Base-by-base conservation (phyloP, 2,797 vertebrate genomes). In the Chloroceryle inda region DNA sequence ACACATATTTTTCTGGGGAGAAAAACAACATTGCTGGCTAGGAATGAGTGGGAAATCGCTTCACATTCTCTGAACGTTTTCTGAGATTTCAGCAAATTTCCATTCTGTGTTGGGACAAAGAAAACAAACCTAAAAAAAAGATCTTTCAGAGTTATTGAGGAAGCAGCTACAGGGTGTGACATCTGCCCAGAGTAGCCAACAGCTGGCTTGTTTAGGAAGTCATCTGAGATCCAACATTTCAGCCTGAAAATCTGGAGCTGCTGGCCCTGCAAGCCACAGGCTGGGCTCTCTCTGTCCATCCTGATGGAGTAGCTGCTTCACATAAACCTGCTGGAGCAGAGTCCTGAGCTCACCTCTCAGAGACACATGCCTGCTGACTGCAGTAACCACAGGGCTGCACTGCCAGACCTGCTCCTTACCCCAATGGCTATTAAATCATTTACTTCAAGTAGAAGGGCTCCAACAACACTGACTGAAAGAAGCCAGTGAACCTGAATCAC, bases 11-110 rank as follows among this genome's bases (percentile, higher is more conserved):
- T 96, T 91, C 96, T 92, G 84, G 83, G 93, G 92, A 93, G 27
- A 27, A 95, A 95, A 96, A 95, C 64, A 95, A 49, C 33, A 85
- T 11, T 85, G 71, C 85, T 94, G 94, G 95, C 94, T 95, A 95
- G 91, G 94, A 96, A 94, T 66, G 94, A 91, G 85, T 96, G 95
- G 94, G 94, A 96, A 96, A 97, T 61, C 1, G 2, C 80, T 95
- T 89, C 86, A 53, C 89, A 88, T 80, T 94, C 91, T 93, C 91
- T 95, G 93, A 95, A 94, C 56, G 37, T 89, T 96, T 91, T 87
- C 84, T 95, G 72, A 93, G 86, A 85, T 87, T 96, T 94, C 92
- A 95, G 88, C 92, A 93, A 94, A 87, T 95, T 96, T 96, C 92
- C 92, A 89, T 89, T 96, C 92, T 94, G 53, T 33, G 72, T 72